Percentiles rank a stretch among this genome's conserved stretches.
phyloP scores from a whole-genome alignment of 2,113 vertebrate species.

The Eonycteris spelaea region DNA sequence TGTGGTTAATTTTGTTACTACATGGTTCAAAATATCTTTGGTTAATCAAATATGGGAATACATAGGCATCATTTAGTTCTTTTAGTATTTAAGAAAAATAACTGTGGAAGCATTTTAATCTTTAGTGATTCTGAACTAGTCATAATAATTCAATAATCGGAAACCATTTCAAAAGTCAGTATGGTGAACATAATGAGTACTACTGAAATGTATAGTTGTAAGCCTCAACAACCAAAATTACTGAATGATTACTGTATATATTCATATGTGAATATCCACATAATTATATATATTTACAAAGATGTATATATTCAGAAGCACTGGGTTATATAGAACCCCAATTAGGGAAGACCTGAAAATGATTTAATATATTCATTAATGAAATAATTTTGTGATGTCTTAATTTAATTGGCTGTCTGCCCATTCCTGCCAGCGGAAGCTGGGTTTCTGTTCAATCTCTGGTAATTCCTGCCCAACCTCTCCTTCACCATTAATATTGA shows the following conservation, averaged over 20 bases:
- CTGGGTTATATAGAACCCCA: background rate
- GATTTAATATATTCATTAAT: background rate
- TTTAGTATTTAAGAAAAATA: background rate
- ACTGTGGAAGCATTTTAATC: background rate
- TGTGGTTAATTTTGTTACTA: background rate
- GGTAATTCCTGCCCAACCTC: background rate
- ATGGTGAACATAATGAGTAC: background rate
- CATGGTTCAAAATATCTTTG: background rate
- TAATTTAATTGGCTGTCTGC: background rate
- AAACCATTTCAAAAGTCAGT: background rate
- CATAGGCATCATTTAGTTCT: background rate
- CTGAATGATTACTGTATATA: background rate
- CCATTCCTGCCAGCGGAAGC: background rate
- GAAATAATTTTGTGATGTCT: background rate
- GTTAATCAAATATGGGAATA: background rate
- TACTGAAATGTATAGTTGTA: background rate
- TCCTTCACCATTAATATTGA: background rate
- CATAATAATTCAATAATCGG: background rate
- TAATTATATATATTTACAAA: background rate
- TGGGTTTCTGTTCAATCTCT: background rate
- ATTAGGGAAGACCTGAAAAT: background rate
- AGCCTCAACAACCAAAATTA: background rate
- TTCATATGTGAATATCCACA: no score
- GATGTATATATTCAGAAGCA: background rate
- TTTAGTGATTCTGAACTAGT: background rate